Evolutionary conservation across 1,140 invertebrate species (phyloP).

Genomic region (Protaetia brevitarsis): DNA sequence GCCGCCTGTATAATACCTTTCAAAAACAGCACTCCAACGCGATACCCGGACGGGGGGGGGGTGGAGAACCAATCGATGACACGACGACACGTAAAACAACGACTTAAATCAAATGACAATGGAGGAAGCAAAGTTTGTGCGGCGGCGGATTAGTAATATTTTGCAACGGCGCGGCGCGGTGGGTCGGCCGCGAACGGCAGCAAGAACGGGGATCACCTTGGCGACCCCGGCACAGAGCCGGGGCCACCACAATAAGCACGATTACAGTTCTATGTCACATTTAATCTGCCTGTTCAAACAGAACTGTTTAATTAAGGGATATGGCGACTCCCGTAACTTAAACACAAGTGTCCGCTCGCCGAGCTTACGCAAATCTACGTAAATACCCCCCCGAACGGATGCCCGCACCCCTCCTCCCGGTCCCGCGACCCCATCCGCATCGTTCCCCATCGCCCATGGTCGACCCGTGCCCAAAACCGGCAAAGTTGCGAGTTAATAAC

Average conservation of each 20-base stretch:
- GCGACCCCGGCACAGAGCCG: conserved; percentile 29
- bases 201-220: conserved; percentile 19
- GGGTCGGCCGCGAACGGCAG: neutral
- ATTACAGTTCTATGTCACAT: conserved; percentile 52
- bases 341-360: conserved; percentile 49
- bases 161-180: neutral
- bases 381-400: conserved; percentile 39
- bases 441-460: too few species aligned
- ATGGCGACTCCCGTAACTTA: conserved; percentile 49
- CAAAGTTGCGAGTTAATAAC: conserved; percentile 25
- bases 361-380: conserved; percentile 40
- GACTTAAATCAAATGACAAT: conserved; percentile 16
- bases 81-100: conserved; percentile 15
- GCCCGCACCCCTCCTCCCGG: too few species aligned
- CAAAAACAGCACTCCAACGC: neutral
- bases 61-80: conserved; percentile 12
- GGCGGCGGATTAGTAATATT: conserved; percentile 16
- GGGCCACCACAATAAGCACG: conserved; percentile 49
- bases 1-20: neutral
- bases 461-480: neutral
- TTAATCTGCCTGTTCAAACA: conserved; percentile 52
- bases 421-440: conserved; percentile 12
- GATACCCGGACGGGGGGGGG: neutral
- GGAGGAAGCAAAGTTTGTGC: neutral
- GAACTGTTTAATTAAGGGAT: conserved; percentile 52